Evolutionary conservation across 1,140 invertebrate genomes (phyloP).

Genomic region (Trichonephila clavata): DNA sequence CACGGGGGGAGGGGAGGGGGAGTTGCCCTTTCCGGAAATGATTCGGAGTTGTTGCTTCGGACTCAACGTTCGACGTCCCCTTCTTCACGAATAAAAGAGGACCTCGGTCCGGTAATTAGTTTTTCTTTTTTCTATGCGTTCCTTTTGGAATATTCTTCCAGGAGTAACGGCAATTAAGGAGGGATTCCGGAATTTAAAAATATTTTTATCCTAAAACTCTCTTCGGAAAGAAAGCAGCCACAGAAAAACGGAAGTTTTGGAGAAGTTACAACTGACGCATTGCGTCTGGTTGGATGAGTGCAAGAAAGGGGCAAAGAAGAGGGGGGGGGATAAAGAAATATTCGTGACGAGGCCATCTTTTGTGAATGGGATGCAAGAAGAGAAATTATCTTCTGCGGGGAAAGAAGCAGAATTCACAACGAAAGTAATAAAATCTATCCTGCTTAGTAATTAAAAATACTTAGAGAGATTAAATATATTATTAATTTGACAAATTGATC

Average conservation of each 20-base stretch:
- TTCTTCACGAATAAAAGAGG: neutral
- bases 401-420: too few relatives aligned
- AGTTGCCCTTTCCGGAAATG: neutral
- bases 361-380: too few relatives aligned
- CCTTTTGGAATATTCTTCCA: neutral
- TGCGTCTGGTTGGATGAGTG: neutral
- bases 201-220: neutral
- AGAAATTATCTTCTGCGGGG: too few relatives aligned
- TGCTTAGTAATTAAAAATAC: too few relatives aligned
- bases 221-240: neutral
- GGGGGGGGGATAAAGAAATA: too few relatives aligned
- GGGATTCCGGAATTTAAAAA: constrained; percentile 14
- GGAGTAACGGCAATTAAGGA: neutral
- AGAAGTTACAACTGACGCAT: neutral
- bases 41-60: neutral
- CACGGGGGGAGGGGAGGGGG: neutral
- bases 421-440: too few relatives aligned
- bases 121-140: neutral
- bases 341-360: too few relatives aligned
- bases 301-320: too few relatives aligned
- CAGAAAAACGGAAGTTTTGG: too few relatives aligned
- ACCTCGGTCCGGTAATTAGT: neutral
- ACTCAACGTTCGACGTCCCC: neutral
- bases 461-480: too few relatives aligned
- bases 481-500: too few relatives aligned